Evolutionary conservation across 2,888 invertebrate species (phyloP).

Genomic region (Fragum fragum): DNA sequence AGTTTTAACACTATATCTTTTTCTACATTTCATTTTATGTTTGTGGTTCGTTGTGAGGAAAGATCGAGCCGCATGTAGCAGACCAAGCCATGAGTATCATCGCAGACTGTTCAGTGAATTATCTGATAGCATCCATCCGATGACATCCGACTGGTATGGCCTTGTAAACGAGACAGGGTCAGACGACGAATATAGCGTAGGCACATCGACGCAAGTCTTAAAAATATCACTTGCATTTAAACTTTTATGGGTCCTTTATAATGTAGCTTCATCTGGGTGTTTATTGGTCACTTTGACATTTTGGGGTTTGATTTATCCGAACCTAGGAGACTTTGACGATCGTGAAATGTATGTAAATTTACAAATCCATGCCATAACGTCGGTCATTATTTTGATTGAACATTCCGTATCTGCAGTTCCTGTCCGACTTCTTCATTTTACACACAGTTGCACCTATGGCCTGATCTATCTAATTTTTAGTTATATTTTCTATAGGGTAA

Average conservation of each 20-base stretch:
- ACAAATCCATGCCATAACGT: constrained; percentile 81
- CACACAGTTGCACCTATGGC: constrained; percentile 77
- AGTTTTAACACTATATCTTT: constrained; percentile 75
- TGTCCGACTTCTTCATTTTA: constrained; percentile 76
- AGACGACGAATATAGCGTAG: constrained; percentile 15
- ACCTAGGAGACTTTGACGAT: constrained; percentile 28
- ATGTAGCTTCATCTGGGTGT: constrained; percentile 69
- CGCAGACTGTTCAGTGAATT: constrained; percentile 70
- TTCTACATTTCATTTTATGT: constrained; percentile 64
- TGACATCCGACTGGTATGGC: constrained; percentile 30
- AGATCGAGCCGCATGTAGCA: constrained; percentile 38
- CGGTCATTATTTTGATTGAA: constrained; percentile 80
- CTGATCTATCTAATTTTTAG: constrained; percentile 80
- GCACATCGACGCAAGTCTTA: neutral
- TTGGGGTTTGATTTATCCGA: constrained; percentile 78
- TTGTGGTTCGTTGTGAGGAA: constrained; percentile 54
- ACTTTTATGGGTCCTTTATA: constrained; percentile 79
- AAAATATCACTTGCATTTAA: constrained; percentile 59
- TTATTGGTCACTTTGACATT: constrained; percentile 81
- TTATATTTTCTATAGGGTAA: constrained; percentile 79
- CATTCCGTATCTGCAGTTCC: constrained; percentile 78
- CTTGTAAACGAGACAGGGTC: constrained; percentile 37
- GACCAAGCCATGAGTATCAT: constrained; percentile 55
- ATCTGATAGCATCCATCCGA: constrained; percentile 44
- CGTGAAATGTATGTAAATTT: constrained; percentile 67